Conservation (phyloP, 2,113 vertebrate species). For the Tursiops truncatus region DNA sequence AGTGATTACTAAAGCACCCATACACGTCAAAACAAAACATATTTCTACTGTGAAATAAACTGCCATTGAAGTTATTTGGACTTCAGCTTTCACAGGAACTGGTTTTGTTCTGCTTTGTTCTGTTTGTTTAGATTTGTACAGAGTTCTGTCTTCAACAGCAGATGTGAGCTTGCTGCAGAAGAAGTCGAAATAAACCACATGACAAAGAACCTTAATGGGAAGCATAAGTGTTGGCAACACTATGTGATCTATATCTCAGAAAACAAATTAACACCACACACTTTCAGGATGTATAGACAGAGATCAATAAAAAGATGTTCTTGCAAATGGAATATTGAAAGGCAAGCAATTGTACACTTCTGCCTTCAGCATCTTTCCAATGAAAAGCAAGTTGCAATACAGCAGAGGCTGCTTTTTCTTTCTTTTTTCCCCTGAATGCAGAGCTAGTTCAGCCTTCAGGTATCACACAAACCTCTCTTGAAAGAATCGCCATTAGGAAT, state of each 20-base stretch:
- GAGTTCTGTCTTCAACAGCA: slow-evolving; percentile 39
- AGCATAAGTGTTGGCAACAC: neutral
- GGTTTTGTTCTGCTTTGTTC: neutral
- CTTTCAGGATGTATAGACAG: slow-evolving; percentile 53
- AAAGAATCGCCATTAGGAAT: neutral
- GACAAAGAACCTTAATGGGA: slow-evolving; percentile 35
- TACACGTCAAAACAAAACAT: slow-evolving; percentile 52
- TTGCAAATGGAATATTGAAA: slow-evolving; percentile 71
- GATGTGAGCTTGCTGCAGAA: slow-evolving; percentile 54
- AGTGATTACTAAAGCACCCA: slow-evolving; percentile 10
- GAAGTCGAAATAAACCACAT: slow-evolving; percentile 53
- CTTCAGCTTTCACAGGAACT: neutral
- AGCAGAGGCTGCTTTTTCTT: neutral
- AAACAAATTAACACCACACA: slow-evolving; percentile 57
- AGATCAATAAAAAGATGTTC: slow-evolving; percentile 71
- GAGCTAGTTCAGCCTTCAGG: neutral
- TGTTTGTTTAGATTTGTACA: slow-evolving; percentile 31
- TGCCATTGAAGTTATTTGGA: neutral
- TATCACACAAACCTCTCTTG: neutral
- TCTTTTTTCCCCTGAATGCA: neutral
- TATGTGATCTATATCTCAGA: slow-evolving; percentile 40
- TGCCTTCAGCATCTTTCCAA: slow-evolving; percentile 45
- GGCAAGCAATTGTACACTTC: slow-evolving; percentile 27
- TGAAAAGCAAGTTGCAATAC: slow-evolving; percentile 30
- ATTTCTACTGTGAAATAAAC: neutral